Percentiles rank a stretch among this genome's conserved stretches.
These are phyloP conservation scores for Scalopus aquaticus DNA, from an alignment of 2,113 vertebrate genomes.

Conservation along the genomic window DNA sequence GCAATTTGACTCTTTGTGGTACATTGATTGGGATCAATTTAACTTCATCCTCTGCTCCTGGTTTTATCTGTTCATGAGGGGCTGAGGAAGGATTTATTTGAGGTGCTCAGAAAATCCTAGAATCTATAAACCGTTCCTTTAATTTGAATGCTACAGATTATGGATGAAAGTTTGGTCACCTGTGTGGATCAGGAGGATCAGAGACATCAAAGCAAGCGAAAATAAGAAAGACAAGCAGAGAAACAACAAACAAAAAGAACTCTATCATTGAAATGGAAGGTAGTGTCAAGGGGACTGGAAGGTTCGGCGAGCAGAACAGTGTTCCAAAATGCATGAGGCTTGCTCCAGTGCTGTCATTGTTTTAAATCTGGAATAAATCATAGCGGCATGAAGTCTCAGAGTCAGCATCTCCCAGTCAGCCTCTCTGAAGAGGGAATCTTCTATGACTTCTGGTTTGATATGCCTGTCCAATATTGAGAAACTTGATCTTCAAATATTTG, in stretches of 20 bases:
- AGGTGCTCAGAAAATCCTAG: conserved; percentile 87
- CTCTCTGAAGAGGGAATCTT: background rate
- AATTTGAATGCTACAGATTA: conserved; percentile 90
- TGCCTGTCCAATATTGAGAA: background rate
- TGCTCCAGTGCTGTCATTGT: background rate
- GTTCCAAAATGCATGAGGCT: background rate
- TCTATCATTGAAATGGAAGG: conserved; percentile 1
- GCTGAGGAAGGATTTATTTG: conserved; percentile 85
- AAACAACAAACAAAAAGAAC: conserved; percentile 78
- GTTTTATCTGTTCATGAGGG: conserved; percentile 83
- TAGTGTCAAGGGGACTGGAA: background rate
- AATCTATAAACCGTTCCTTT: conserved; percentile 88
- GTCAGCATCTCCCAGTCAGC: background rate
- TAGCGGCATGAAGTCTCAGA: background rate
- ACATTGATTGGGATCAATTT: conserved; percentile 87
- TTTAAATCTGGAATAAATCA: conserved; percentile 3
- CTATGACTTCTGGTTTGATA: background rate
- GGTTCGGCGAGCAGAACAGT: background rate
- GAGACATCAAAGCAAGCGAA: conserved; percentile 86
- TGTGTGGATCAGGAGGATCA: conserved; percentile 85
- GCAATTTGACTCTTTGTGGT: conserved; percentile 80
- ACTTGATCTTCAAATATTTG: background rate
- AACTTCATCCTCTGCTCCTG: conserved; percentile 83
- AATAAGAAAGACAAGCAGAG: conserved; percentile 83
- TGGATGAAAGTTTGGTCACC: conserved; percentile 89